Percentiles rank a stretch among this genome's conserved stretches.
Evolutionary conservation across 2,113 vertebrate genomes (phyloP).

Genomic region (Vulpes vulpes): DNA sequence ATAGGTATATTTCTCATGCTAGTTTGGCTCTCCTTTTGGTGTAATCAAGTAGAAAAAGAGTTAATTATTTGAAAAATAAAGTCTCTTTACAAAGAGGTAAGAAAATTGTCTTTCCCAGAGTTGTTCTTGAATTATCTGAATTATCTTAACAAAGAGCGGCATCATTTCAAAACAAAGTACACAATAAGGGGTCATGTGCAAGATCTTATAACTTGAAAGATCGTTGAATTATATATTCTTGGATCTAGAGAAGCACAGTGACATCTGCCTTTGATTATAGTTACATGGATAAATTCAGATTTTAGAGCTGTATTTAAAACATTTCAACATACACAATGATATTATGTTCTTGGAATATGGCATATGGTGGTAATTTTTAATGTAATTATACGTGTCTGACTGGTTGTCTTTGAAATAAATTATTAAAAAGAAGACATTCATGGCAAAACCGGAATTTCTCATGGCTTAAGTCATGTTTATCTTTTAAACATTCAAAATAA

Average conservation of each 20-base stretch:
- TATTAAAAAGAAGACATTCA: constrained; percentile 64
- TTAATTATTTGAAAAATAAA: neutral
- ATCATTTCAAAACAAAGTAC: constrained; percentile 36
- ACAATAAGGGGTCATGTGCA: neutral
- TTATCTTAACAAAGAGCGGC: constrained; percentile 36
- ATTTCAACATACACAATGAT: constrained; percentile 63
- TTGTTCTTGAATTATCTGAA: neutral
- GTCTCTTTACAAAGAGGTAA: neutral
- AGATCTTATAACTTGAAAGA: neutral
- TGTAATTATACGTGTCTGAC: constrained; percentile 60
- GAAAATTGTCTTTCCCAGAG: constrained; percentile 42
- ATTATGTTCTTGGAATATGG: constrained; percentile 64
- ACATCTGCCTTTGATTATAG: constrained; percentile 77
- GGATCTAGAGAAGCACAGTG: neutral
- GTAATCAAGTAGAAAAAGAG: neutral
- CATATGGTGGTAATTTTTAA: constrained; percentile 67
- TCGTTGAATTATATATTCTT: constrained; percentile 38
- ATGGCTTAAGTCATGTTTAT: constrained; percentile 27
- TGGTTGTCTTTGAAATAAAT: constrained; percentile 67
- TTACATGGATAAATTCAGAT: constrained; percentile 56
- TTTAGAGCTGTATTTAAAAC: constrained; percentile 54
- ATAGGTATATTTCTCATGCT: neutral
- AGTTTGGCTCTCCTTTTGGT: neutral
- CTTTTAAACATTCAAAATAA: constrained; percentile 60
- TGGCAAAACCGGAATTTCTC: constrained; percentile 57